These are phyloP conservation scores for Hoplostethus atlanticus DNA, from an alignment of 2,797 vertebrate genomes.

Conservation along the genomic window DNA sequence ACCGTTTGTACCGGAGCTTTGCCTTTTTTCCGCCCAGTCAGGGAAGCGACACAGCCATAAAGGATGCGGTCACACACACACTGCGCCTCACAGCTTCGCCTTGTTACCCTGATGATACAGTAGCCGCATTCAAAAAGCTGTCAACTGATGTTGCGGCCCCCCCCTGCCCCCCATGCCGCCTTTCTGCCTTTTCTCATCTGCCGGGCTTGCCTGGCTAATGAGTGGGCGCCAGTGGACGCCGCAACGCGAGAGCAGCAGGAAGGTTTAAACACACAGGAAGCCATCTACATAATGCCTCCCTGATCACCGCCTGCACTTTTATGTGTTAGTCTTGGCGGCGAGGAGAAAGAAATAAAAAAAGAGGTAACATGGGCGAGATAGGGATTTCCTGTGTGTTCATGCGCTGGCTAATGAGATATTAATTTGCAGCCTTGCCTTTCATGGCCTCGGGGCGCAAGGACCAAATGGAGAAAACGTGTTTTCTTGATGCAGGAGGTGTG, in stretches of 20 bases:
- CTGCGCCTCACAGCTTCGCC: slow-evolving; percentile 33
- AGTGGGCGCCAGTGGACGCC: slow-evolving; percentile 34
- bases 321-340: slow-evolving; percentile 46
- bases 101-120: slow-evolving; percentile 40
- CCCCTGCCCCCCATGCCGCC: slow-evolving; percentile 4
- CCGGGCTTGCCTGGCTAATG: slow-evolving; percentile 57
- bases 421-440: slow-evolving; percentile 50
- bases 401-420: slow-evolving; percentile 61
- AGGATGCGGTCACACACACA: slow-evolving; percentile 34
- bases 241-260: slow-evolving; percentile 60
- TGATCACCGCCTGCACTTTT: slow-evolving; percentile 62
- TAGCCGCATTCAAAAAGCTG: slow-evolving; percentile 14
- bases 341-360: slow-evolving; percentile 28
- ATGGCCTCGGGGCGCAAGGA: slow-evolving; percentile 44
- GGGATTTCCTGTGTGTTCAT: slow-evolving; percentile 45
- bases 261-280: slow-evolving; percentile 66
- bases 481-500: slow-evolving; percentile 17
- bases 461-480: slow-evolving; percentile 49
- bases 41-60: slow-evolving; percentile 42
- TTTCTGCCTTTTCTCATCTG: slow-evolving; percentile 42
- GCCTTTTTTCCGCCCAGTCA: slow-evolving; percentile 31
- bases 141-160: slow-evolving; percentile 43
- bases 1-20: slow-evolving; percentile 48
- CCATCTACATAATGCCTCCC: slow-evolving; percentile 71
- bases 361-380: slow-evolving; percentile 9